Conservation (phyloP, 2,797 vertebrate species). For the Erpetoichthys calabaricus region DNA sequence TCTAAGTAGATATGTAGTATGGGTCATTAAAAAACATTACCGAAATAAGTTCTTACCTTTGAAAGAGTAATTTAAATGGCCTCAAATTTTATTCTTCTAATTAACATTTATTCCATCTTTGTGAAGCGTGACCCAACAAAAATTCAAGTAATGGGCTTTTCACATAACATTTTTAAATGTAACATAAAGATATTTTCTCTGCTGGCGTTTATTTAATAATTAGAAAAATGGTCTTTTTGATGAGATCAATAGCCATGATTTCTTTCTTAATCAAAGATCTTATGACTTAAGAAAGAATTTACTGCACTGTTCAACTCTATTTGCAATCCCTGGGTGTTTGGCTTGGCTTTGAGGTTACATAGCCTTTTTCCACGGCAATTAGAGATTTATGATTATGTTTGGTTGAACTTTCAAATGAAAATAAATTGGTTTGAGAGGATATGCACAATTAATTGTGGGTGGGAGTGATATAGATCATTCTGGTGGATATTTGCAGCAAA, state of each 20-base stretch:
- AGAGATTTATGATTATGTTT: constrained; percentile 52
- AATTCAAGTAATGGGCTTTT: too few species aligned
- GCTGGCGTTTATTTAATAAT: constrained; percentile 18
- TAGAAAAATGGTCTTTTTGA: constrained; percentile 30
- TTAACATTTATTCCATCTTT: too few species aligned
- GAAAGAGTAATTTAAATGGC: too few species aligned
- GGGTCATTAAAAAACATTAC: too few species aligned
- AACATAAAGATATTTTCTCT: too few species aligned
- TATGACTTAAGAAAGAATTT: constrained; percentile 38
- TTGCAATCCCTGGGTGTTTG: constrained; percentile 51
- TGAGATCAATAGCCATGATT: constrained; percentile 21
- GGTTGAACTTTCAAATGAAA: constrained; percentile 50
- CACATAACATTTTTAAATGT: too few species aligned
- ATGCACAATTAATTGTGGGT: constrained; percentile 28
- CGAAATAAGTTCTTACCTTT: too few species aligned
- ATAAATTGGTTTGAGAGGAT: too few species aligned
- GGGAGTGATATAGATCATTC: constrained; percentile 35
- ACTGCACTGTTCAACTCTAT: constrained; percentile 54
- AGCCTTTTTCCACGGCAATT: constrained; percentile 45
- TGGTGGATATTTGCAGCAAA: constrained; percentile 22
- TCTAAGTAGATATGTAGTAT: too few species aligned
- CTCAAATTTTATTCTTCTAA: too few species aligned
- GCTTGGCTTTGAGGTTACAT: constrained; percentile 41
- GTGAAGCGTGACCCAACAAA: too few species aligned
- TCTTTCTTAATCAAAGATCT: constrained; percentile 21